A percentile compares a stretch with the other conserved stretches of the same genome.
These are phyloP conservation scores for Thermophis baileyi DNA, from an alignment of 2,113 vertebrate genomes.

Conservation along the genomic window DNA sequence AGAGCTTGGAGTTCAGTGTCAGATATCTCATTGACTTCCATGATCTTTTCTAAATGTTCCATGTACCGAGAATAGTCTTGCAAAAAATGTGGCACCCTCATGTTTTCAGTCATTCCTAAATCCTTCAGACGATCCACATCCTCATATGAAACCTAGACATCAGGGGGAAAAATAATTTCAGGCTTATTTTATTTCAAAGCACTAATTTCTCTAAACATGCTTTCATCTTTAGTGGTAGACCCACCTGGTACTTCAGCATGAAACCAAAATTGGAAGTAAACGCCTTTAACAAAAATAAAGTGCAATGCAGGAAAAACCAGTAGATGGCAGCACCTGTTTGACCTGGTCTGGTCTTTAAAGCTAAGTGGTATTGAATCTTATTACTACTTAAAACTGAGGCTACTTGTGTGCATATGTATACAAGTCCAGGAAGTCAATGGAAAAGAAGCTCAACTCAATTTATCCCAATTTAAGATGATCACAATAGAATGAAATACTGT, in stretches of 20 bases:
- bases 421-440: background rate
- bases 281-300: background rate
- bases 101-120: conserved; percentile 78
- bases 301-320: background rate
- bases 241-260: background rate
- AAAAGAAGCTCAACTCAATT: background rate
- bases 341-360: background rate
- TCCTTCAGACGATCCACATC: conserved; percentile 85
- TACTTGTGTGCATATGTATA: background rate
- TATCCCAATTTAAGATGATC: background rate
- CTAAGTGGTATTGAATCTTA: background rate
- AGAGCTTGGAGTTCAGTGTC: conserved; percentile 82
- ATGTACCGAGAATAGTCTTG: conserved; percentile 80
- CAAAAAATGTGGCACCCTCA: conserved; percentile 87
- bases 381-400: background rate
- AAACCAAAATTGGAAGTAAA: background rate
- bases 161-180: background rate
- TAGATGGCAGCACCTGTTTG: background rate
- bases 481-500: background rate
- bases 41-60: conserved; percentile 88
- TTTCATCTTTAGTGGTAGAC: background rate
- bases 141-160: conserved; percentile 84
- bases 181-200: background rate
- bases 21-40: conserved; percentile 85
- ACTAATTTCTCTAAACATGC: background rate